These are phyloP conservation scores for Tribolium castaneum DNA, from an alignment of 1,140 invertebrate genomes.

Conservation along the genomic window DNA sequence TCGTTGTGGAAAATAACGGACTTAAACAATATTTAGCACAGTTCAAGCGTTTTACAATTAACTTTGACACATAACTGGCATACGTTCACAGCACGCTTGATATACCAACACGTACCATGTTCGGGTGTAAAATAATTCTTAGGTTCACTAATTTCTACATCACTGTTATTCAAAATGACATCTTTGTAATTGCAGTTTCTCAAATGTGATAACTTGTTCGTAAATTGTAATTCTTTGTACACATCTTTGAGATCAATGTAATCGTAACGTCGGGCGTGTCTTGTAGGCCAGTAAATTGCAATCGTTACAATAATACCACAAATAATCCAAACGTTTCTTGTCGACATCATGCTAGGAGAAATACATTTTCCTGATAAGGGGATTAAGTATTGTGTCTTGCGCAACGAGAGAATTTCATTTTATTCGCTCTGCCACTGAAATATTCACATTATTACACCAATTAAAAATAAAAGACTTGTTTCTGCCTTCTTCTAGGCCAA, in stretches of 20 bases:
- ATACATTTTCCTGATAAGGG: conserved; percentile 13
- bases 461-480: too few relatives aligned
- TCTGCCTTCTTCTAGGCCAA: too few relatives aligned
- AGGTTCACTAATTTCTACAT: conserved; percentile 41
- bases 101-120: conserved; percentile 33
- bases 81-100: too few relatives aligned
- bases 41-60: too few relatives aligned
- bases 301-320: conserved; percentile 47
- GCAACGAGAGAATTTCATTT: too few relatives aligned
- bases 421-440: too few relatives aligned
- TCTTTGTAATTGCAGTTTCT: conserved; percentile 55
- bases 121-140: conserved; percentile 36
- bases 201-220: conserved; percentile 30
- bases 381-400: too few relatives aligned
- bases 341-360: conserved; percentile 47
- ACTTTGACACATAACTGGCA: too few relatives aligned
- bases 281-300: conserved; percentile 56
- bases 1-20: too few relatives aligned
- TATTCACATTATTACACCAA: too few relatives aligned
- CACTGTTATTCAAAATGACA: conserved; percentile 52
- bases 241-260: conserved; percentile 53
- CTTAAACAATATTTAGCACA: too few relatives aligned
- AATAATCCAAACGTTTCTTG: conserved; percentile 46
- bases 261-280: conserved; percentile 57
- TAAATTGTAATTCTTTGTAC: conserved; percentile 47